Conservation (phyloP, 1,140 invertebrate genomes). For the Atopsyche davidsoni region DNA sequence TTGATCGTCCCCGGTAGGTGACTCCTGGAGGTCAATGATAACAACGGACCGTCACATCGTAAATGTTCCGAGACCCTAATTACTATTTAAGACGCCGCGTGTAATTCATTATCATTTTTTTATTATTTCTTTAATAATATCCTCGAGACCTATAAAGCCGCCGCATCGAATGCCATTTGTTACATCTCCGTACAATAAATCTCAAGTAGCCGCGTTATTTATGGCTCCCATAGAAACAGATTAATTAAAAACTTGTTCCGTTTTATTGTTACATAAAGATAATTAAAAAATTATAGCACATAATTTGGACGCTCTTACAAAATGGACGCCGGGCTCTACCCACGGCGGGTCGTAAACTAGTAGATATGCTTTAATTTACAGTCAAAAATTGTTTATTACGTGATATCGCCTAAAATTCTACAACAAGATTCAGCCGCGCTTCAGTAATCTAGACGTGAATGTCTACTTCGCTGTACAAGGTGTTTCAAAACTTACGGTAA, state of each 20-base stretch:
- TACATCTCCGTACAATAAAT: slow-evolving; percentile 22
- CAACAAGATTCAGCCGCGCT: no score
- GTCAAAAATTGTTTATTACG: no score
- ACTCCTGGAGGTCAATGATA: no score
- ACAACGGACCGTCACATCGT: no score
- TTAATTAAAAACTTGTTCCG: slow-evolving; percentile 30
- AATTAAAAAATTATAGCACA: slow-evolving; percentile 28
- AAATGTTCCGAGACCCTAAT: slow-evolving; percentile 12
- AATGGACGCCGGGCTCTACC: not conserved
- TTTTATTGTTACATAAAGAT: slow-evolving; percentile 28
- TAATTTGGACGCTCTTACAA: slow-evolving; percentile 20
- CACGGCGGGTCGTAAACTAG: no score
- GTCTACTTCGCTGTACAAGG: no score
- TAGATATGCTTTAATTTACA: no score
- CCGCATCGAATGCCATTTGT: slow-evolving; percentile 24
- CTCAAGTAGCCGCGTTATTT: slow-evolving; percentile 25
- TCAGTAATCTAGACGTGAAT: no score
- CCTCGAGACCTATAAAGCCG: slow-evolving; percentile 15
- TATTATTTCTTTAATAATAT: slow-evolving; percentile 13
- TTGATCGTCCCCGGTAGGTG: no score
- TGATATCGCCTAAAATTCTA: no score
- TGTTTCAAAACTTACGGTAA: no score
- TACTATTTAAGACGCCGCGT: slow-evolving; percentile 6
- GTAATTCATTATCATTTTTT: slow-evolving; percentile 15
- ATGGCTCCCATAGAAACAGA: slow-evolving; percentile 16